Evolutionary conservation across 1,140 invertebrate species (phyloP), one percentile per base, ranked within the genome.

Genomic region (silkworm (Bombyx mori)): DNA sequence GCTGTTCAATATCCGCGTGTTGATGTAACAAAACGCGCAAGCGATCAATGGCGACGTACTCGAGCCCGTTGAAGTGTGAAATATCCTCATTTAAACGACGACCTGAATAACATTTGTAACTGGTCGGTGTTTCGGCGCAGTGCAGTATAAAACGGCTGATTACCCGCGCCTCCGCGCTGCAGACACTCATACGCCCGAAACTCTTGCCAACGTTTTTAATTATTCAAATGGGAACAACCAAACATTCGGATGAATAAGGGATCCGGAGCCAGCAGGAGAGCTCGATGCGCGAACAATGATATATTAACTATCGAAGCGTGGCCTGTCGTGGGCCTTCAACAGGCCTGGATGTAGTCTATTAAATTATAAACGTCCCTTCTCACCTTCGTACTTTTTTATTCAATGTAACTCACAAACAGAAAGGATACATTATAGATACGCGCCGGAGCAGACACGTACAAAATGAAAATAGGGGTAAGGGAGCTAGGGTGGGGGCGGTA

Each of bases 401-500:
- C 72, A 78, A 82, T 75, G 74, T 77, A 75, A 72, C 66, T 68
- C 68, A 68, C 69, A 77, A 81, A 79, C 75, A 79, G 70, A 70
- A 67, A 69, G 77, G 75, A 80, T 79, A 81, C 77, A 79, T 83
- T 79, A 84, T 77, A 81, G 79, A 79, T 79, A 79, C 69, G 71
- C 69, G 63, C 52, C 66, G 69, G 68, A 73, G 75, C 84, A 83
- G 81, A 86, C 85, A 88, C 81, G 78, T 84, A 85, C 80, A 80
- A 84, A 86, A 86, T 86, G 81, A 83, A 84, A 85, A 87, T 78
- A 79, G 80, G 81, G 78, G 77, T 69, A 68, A 68, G 75, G 66
- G 73, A 69, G 69, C 58, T 68, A 73, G 67, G 73, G 76, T 72
- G 77, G 80, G 81, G 82, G 82, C 78, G 89, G 90, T 92, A 93